These are phyloP conservation scores for Andrena bucephala DNA, from an alignment of 2,888 invertebrate genomes.

Conservation along the genomic window DNA sequence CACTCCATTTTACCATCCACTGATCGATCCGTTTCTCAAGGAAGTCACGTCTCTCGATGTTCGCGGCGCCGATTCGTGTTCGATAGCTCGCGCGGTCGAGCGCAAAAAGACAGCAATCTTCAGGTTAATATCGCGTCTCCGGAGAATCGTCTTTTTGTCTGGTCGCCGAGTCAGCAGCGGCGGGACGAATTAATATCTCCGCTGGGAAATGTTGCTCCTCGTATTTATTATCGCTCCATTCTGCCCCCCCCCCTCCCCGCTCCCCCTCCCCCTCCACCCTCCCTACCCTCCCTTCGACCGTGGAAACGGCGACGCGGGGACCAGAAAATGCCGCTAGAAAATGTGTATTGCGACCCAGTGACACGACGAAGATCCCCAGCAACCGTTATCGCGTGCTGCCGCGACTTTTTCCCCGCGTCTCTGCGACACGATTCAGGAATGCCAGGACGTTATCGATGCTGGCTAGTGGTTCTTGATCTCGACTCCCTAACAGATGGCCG, in stretches of 20 bases:
- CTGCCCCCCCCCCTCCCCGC: neutral
- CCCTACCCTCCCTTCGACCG: neutral
- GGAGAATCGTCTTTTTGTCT: constrained; percentile 6
- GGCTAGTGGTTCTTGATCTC: constrained; percentile 52
- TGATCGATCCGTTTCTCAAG: neutral
- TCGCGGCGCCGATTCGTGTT: neutral
- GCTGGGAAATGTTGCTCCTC: constrained; percentile 42
- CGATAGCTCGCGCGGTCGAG: constrained; percentile 2
- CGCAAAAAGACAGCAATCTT: neutral
- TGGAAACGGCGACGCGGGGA: constrained; percentile 20
- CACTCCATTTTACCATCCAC: neutral
- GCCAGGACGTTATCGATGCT: constrained; percentile 61
- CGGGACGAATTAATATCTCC: constrained; percentile 51
- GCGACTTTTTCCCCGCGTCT: constrained; percentile 48
- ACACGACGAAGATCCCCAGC: constrained; percentile 62
- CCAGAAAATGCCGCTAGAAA: constrained; percentile 62
- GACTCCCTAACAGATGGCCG: constrained; percentile 27
- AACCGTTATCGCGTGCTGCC: constrained; percentile 66
- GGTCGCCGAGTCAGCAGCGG: constrained; percentile 9
- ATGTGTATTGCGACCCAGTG: constrained; percentile 65
- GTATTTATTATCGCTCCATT: constrained; percentile 51
- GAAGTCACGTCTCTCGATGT: neutral
- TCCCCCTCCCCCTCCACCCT: too few species aligned
- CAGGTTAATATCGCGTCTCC: constrained; percentile 18
- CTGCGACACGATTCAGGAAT: constrained; percentile 65